Evolutionary conservation across 2,888 invertebrate species (phyloP).

Genomic region (Megalurothrips usitatus): DNA sequence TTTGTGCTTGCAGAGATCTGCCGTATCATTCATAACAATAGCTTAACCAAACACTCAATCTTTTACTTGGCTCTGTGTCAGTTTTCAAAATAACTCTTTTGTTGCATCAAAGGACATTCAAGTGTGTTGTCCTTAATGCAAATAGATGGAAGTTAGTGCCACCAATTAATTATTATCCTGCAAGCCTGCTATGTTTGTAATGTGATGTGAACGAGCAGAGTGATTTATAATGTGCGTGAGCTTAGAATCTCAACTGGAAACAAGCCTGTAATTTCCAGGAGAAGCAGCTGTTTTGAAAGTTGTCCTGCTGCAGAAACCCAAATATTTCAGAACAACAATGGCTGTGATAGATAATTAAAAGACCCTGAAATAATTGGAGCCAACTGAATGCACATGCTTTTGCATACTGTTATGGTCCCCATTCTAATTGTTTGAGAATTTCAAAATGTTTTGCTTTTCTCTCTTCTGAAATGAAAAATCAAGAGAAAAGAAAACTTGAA

Average conservation of each 20-base stretch:
- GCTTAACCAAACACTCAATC: neutral
- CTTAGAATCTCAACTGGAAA: slow-evolving; percentile 18
- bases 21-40: no score
- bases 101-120: no score
- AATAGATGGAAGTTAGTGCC: no score
- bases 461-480: neutral
- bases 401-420: neutral
- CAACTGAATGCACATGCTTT: neutral
- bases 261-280: neutral
- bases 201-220: no score
- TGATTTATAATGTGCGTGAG: neutral
- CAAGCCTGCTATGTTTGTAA: no score
- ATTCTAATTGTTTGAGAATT: neutral
- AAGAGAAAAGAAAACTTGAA: neutral
- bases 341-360: slow-evolving; percentile 27
- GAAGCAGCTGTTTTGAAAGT: neutral
- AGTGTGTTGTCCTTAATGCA: no score
- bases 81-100: no score
- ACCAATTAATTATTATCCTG: no score
- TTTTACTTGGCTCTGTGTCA: neutral
- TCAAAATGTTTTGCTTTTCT: neutral
- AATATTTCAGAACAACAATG: slow-evolving; percentile 27
- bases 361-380: slow-evolving; percentile 19
- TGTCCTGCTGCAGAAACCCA: slow-evolving; percentile 6
- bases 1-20: neutral